Base-by-base conservation (phyloP, 2,113 vertebrate genomes). In the Scytalopus superciliaris region DNA sequence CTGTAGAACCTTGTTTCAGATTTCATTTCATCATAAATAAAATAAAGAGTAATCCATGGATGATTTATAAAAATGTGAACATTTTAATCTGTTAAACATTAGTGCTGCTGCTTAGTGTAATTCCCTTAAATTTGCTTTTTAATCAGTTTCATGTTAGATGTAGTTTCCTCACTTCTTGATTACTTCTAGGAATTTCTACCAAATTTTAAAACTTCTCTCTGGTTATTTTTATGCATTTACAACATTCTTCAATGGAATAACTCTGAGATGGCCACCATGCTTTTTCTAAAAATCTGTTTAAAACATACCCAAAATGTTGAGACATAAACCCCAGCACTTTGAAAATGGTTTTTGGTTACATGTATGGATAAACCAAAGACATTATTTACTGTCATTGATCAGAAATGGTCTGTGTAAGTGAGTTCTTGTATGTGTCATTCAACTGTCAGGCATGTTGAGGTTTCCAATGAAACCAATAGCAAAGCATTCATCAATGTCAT, bases 21-120 rank as follows among this genome's bases (percentile, higher is more conserved):
- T 93, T 94, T 93, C 60, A n/a, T 87, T 82, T 94, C 39, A 73
- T 79, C 72, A 83, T 75, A 90, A 84, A 92, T 89, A 81, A 92
- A 95, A 93, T 70, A 84, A 86, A 86, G 55, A 92, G 45, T 30
- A 68, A 44, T 73, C 37, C 31, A 90, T 73, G 78, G 19, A 30
- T 74, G 63, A 83, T 87, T 90, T 90, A 72, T 92, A 78, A 75
- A 94, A 88, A 88, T 64, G 56, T n/a, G 73, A 90, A 49, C 53
- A 33, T 93, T 92, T 87, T 37, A 64, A 89, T 89, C 37, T 62
- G 52, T 87, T 94, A 89, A 84, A 87, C 31, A 15, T 59, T 78
- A 68, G 44, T 84, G 76, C 39, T 93, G 60, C 83, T 88, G 69
- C 73, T 86, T 63, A 72, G 31, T 42, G 19, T 84, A 94, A 90